Evolutionary conservation across 2,888 invertebrate species (phyloP), one percentile per base, ranked within the genome.

Genomic region (Ophion costatus): DNA sequence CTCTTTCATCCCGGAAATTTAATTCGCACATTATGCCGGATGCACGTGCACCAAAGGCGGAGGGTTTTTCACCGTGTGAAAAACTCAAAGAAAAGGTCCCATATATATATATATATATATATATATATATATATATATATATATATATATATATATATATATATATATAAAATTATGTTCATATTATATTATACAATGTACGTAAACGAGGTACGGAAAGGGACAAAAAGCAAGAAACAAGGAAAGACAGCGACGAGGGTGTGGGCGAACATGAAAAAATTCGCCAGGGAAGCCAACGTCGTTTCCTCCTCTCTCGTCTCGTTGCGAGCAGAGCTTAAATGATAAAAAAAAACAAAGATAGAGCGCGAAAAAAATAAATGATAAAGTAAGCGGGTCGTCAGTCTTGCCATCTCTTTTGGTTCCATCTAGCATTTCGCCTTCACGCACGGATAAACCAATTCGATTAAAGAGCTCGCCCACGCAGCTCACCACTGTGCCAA

Each of bases 361-460:
- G 51, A 14, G 14, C 5, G 51, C 2, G 59, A 29, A 42, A 78
- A 74, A 75, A 76, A 76, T 11, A 17, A 29, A 77, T 57, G 17
- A 5, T 45, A 59, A 59, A 69, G 67, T 61, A 74, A 66, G 57
- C 57, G 56, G 42, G 76, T 80, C 76, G 82, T 66, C n/a, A 56
- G 38, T 3, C 45, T 74, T 17, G 51, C 80, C 29, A 33, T 73
- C 74, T 71, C 71, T 61, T 77, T 70, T 66, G 79, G 70, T 82
- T 82, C 79, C 79, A 75, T 82, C 82, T 84, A 75, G 75, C 75
- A 77, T 83, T 83, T 85, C 85, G 77, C 80, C 85, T 85, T 85
- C 83, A 83, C 77, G 85, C 85, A 82, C 82, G 85, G 85, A 80
- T 83, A 83, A 85, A 85, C 85, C 85, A 83, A 85, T 85, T 83